Evolutionary conservation across 2,888 invertebrate genomes (phyloP).

Genomic region (Mythimna vitellina): DNA sequence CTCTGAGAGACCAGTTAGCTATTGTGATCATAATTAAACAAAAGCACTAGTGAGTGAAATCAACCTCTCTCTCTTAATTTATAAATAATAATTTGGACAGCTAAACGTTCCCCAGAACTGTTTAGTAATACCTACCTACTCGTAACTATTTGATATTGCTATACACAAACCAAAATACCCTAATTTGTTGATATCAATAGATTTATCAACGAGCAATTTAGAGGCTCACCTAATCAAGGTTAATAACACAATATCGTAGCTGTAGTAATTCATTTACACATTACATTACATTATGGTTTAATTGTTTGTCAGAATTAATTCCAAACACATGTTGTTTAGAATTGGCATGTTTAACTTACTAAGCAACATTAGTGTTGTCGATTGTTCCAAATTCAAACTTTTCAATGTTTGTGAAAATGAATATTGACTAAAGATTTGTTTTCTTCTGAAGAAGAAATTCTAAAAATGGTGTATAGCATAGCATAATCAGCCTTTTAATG

Average conservation of each 20-base stretch:
- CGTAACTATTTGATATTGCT: neutral
- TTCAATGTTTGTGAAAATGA: neutral
- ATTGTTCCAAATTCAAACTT: neutral
- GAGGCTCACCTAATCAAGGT: constrained; percentile 29
- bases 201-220: constrained; percentile 27
- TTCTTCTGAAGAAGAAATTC: neutral
- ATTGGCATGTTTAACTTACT: neutral
- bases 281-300: constrained; percentile 5
- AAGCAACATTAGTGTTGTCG: neutral
- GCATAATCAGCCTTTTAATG: no score
- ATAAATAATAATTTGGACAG: constrained; percentile 3
- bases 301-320: constrained; percentile 16
- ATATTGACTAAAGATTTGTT: neutral
- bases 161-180: constrained; percentile 17
- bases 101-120: constrained; percentile 1
- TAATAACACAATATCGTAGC: constrained; percentile 19
- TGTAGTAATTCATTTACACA: constrained; percentile 18
- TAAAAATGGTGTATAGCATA: neutral
- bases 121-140: neutral
- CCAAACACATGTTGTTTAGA: neutral
- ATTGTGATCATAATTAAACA: neutral
- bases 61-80: neutral
- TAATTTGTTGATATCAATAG: constrained; percentile 27
- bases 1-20: neutral
- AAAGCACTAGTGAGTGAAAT: neutral